Conservation (phyloP, 1,140 invertebrate genomes). For the Sitodiplosis mosellana region DNA sequence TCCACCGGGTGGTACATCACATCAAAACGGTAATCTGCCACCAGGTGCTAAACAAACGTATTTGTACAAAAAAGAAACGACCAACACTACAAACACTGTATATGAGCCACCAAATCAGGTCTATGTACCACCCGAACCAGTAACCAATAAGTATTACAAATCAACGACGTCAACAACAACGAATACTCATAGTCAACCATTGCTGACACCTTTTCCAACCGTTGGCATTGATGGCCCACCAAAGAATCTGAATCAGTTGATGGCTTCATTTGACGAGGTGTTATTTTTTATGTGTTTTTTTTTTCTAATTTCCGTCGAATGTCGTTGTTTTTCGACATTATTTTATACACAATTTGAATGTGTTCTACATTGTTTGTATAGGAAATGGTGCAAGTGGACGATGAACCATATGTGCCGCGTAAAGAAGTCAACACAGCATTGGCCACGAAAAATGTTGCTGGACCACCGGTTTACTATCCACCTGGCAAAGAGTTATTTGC, state of each 20-base stretch:
- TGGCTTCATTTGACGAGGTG: constrained; percentile 59
- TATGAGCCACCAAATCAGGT: not conserved
- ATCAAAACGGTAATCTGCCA: no score
- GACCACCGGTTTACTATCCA: constrained; percentile 72
- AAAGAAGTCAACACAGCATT: constrained; percentile 22
- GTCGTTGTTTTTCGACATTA: no score
- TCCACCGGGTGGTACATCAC: no score
- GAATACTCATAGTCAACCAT: constrained; percentile 13
- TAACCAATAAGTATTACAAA: constrained; percentile 14
- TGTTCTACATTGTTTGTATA: no score
- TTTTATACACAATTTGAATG: no score
- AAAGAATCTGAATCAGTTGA: constrained; percentile 58
- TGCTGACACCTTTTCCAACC: constrained; percentile 29
- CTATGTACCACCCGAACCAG: not conserved
- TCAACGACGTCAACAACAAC: constrained; percentile 18
- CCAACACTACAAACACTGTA: constrained; percentile 2
- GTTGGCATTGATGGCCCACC: constrained; percentile 36
- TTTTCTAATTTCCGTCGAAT: no score
- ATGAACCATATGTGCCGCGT: constrained; percentile 22
- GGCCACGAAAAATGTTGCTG: constrained; percentile 45
- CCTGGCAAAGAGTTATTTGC: constrained; percentile 60
- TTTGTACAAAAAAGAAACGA: constrained; percentile 2
- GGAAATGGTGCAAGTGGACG: constrained; percentile 23
- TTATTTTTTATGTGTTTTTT: not conserved
- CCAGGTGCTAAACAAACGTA: constrained; percentile 2